Evolutionary conservation across 2,888 invertebrate species (phyloP).

Genomic region (Drepana falcataria): DNA sequence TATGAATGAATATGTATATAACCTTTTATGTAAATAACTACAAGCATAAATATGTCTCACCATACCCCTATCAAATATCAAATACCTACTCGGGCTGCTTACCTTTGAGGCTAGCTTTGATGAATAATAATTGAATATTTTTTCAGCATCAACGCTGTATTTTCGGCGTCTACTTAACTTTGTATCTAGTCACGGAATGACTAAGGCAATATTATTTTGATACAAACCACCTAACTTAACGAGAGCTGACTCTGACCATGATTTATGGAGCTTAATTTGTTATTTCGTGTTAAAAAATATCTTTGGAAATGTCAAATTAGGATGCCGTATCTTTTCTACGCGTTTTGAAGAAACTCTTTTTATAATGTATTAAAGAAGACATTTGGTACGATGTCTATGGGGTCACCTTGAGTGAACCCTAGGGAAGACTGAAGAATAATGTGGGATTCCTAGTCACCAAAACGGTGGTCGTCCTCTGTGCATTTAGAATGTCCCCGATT

Average conservation of each 20-base stretch:
- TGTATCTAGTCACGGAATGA: slow-evolving; percentile 9
- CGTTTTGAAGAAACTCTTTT: background rate
- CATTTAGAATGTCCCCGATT: too few relatives aligned
- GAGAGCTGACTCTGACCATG: slow-evolving; percentile 19
- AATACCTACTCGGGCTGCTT: background rate
- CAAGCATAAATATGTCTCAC: background rate
- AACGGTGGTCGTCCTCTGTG: too few relatives aligned
- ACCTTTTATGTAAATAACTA: too few relatives aligned
- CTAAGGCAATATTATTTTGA: slow-evolving; percentile 18
- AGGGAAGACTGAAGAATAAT: too few relatives aligned
- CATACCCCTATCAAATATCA: background rate
- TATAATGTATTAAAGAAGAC: background rate
- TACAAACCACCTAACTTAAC: slow-evolving; percentile 6
- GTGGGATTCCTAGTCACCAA: too few relatives aligned
- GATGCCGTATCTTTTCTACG: background rate
- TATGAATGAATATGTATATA: too few relatives aligned
- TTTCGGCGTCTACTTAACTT: slow-evolving; percentile 2
- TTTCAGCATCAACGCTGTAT: background rate
- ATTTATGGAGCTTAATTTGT: slow-evolving; percentile 27
- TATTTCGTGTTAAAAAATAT: background rate
- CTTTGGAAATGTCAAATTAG: background rate
- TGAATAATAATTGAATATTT: background rate
- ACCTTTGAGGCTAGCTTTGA: slow-evolving; percentile 1
- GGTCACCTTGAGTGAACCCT: too few relatives aligned
- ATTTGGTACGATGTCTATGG: too few relatives aligned